Base-by-base conservation (phyloP, 2,888 invertebrate species). In the Antitype chi region DNA sequence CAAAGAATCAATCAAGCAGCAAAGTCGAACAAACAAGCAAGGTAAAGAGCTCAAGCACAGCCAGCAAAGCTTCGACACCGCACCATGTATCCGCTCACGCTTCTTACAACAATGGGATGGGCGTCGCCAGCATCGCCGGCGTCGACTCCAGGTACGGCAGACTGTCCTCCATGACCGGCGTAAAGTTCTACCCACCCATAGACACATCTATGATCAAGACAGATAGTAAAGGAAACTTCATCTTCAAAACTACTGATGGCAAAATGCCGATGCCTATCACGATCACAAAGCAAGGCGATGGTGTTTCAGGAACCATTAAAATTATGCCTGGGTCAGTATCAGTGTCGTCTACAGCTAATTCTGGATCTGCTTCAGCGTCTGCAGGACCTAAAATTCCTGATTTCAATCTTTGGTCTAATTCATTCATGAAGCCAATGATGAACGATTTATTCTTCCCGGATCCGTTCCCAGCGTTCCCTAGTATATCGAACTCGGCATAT, bases 141-240 rank as follows among this genome's bases (percentile, higher is more conserved):
- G 85, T 93, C 23, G 88, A 94, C 4, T 92, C 93, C 28, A 91
- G 93, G 57, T 94, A 95, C 49, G 95, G 94, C 3, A 86, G 94
- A 74, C 87, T 94, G 0, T 92, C 94, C 4, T 91, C 95, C 4
- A 80, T 93, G 49, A 91, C 92, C 8, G 93, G 93, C 13, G 84
- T 94, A 13, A 91, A 93, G 70, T 89, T 94, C 55, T 93, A 90
- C 72, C 92, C 94, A 15, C 70, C 89, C 0, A 66, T 85, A 15
- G 87, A 90, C 15, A 76, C 82, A 11, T 82, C 88, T 32, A 80
- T 88, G 63, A 43, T 86, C 8, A 80, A 86, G n/a, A 85, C 88
- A 6, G 88, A 88, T 52, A 76, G 55, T 11, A 86, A 87, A 85
- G 79, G 87, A 52, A 84, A 75, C 52, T 78, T 79, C 23, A 82